Percentiles rank a stretch among this genome's conserved stretches.
Evolutionary conservation across 2,113 vertebrate genomes (phyloP).

Genomic region (Sclerurus mexicanus): DNA sequence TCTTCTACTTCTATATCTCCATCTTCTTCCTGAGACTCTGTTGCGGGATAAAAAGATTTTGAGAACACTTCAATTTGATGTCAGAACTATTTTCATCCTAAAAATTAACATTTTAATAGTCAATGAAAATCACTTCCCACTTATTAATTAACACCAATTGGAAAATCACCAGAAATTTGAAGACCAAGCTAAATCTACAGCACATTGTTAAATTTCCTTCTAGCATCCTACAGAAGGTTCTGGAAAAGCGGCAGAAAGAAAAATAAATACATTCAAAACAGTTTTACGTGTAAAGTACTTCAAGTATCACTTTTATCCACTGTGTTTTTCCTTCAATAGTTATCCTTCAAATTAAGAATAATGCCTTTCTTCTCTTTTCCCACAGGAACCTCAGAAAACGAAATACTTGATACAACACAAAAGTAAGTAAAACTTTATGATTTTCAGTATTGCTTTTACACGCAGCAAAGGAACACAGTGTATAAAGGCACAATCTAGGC

Average conservation of each 20-base stretch:
- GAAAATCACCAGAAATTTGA: background rate
- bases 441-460: background rate
- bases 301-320: background rate
- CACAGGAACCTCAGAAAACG: background rate
- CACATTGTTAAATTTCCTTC: background rate
- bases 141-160: background rate
- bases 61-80: background rate
- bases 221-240: background rate
- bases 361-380: background rate
- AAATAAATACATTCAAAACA: background rate
- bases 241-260: background rate
- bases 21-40: conserved; percentile 95
- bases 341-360: background rate
- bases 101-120: background rate
- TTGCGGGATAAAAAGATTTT: background rate
- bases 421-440: background rate
- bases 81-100: background rate
- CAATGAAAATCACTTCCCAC: background rate
- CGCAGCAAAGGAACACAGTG: background rate
- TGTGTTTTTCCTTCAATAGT: background rate
- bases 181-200: background rate
- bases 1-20: conserved; percentile 96
- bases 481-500: background rate
- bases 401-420: background rate
- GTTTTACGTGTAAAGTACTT: background rate